Conservation (phyloP, 2,888 invertebrate genomes). For the Tenthredo notha region DNA sequence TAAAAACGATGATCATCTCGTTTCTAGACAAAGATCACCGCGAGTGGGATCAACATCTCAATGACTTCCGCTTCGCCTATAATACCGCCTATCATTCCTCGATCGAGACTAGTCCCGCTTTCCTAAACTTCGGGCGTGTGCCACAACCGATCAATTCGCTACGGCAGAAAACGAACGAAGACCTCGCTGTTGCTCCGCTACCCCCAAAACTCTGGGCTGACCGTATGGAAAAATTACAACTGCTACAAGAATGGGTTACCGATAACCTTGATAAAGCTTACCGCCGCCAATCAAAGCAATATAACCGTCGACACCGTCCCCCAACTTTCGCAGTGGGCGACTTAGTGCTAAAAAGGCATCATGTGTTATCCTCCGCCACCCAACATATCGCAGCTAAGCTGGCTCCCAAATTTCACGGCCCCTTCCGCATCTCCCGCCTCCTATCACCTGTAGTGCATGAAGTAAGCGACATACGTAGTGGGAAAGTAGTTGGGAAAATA, state of each 20-base stretch:
- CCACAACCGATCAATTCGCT: no score
- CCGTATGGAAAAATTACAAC: background rate
- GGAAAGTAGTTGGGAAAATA: no score
- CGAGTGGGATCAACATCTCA: no score
- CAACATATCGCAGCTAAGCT: slow-evolving; percentile 59
- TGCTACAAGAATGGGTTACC: background rate
- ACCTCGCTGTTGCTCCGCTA: background rate
- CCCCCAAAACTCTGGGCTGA: no score
- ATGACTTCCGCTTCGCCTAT: no score
- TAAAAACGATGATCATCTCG: no score
- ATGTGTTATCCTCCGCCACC: slow-evolving; percentile 54
- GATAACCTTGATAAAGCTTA: slow-evolving; percentile 38
- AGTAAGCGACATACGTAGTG: background rate
- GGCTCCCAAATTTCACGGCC: slow-evolving; percentile 57
- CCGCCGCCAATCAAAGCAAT: background rate
- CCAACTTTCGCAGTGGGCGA: slow-evolving; percentile 42
- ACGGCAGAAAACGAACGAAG: background rate
- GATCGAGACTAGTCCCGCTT: slow-evolving; percentile 57
- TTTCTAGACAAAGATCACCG: no score
- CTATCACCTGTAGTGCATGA: slow-evolving; percentile 50
- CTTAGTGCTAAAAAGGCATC: slow-evolving; percentile 52
- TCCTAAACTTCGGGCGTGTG: slow-evolving; percentile 55
- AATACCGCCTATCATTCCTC: slow-evolving; percentile 51
- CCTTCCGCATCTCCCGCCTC: slow-evolving; percentile 45
- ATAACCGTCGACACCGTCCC: background rate